Base-by-base conservation (phyloP, 2,888 invertebrate genomes). In the Protophormia terraenovae region DNA sequence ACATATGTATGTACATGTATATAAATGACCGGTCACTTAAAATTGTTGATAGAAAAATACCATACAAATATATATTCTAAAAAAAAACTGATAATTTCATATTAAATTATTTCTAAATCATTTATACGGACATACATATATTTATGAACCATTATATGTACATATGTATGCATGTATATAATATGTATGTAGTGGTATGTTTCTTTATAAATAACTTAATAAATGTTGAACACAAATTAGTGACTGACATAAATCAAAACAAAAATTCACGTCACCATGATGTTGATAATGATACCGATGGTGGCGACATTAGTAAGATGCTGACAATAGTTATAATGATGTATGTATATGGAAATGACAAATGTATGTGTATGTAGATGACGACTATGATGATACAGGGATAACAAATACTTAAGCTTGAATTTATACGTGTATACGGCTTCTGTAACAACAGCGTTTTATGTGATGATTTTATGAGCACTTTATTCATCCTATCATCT, bases 241-340 rank as follows among this genome's bases (percentile, higher is more conserved):
- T 62, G 32, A 60, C 66, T 62, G 32, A 60, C 66, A 77, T 83
- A 83, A 77, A 73, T 83, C 66, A 78, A 73, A 73, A 77, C 7
- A 12, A 55, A 67, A 16, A 67, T 83, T 66, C 32, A 50, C 47
- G 29, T 66, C 16, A 53, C 14, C 8, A 50, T 35, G 67, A 16
- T 16, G 10, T 6, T 24, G n/a, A n/a, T n/a, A n/a, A n/a, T n/a
- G n/a, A n/a, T n/a, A n/a, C n/a, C n/a, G n/a, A 35, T 47, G 10
- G 47, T 47, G 47, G 19, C 10, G 19, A 19, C 19, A 19, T 7
- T 12, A n/a, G 41, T 41, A 41, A 5, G 41, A 41, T 41, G n/a
- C 5, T 16, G 16, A 16, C 16, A n/a, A 7, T 8, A 8, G n/a
- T 55, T n/a, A 50, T 60, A 10, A 19, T 67, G 53, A 27, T 64